These are phyloP conservation scores for Orthonevra nobilis DNA, from an alignment of 2,888 invertebrate species.

Conservation along the genomic window DNA sequence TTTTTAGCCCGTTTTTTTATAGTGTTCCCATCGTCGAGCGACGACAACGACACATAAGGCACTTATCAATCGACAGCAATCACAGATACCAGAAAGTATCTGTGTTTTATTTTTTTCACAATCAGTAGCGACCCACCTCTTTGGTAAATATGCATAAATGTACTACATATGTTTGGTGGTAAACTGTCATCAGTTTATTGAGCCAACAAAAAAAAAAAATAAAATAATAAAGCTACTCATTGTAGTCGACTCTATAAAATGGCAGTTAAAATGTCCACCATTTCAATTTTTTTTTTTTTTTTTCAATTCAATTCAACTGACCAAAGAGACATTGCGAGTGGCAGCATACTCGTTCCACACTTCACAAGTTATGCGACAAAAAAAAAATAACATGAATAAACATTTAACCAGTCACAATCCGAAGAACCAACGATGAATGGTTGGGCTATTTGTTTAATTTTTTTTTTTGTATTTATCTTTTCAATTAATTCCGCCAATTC, in stretches of 20 bases:
- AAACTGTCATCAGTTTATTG: constrained; percentile 30
- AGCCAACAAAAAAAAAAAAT: constrained; percentile 9
- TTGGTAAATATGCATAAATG: constrained; percentile 51
- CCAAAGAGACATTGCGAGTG: no score
- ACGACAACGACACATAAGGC: constrained; percentile 16
- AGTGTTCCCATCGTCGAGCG: constrained; percentile 27
- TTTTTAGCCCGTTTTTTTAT: constrained; percentile 53
- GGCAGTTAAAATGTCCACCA: constrained; percentile 67
- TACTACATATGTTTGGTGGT: constrained; percentile 17
- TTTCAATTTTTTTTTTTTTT: constrained; percentile 52
- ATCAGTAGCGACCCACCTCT: constrained; percentile 59
- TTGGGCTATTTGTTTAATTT: constrained; percentile 58
- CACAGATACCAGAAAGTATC: constrained; percentile 19
- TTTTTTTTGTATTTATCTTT: constrained; percentile 60
- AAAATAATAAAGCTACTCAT: no score
- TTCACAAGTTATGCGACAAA: constrained; percentile 10
- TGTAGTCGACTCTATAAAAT: constrained; percentile 56
- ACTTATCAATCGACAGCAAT: constrained; percentile 54
- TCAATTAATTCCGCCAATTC: constrained; percentile 70
- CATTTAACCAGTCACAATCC: constrained; percentile 67
- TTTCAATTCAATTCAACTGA: constrained; percentile 40
- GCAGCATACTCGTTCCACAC: no score
- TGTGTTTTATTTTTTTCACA: no score
- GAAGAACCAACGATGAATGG: constrained; percentile 62
- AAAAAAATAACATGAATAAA: constrained; percentile 39